phyloP scores from a whole-genome alignment of 2,888 invertebrate genomes.

The Melieria picta region DNA sequence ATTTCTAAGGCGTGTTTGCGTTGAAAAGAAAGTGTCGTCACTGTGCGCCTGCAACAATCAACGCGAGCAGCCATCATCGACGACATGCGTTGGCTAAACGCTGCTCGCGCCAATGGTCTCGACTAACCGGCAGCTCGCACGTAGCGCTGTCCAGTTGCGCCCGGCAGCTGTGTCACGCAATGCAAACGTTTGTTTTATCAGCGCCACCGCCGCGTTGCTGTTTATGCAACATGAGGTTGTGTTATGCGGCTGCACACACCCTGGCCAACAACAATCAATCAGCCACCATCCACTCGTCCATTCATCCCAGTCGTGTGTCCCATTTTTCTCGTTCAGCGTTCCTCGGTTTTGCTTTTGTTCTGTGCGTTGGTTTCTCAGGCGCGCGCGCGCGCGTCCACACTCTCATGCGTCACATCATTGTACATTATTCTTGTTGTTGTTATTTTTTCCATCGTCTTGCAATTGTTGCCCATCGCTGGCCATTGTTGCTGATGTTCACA shows the following conservation, averaged over 20 bases:
- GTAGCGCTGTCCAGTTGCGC: no score
- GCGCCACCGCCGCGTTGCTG: no score
- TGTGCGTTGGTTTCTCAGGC: background rate
- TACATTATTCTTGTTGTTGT: background rate
- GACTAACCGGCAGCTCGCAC: no score
- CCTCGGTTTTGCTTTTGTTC: background rate
- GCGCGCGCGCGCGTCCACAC: no score
- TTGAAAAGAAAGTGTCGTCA: slow-evolving; percentile 33
- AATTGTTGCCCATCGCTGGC: slow-evolving; percentile 25
- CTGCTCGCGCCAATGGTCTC: background rate
- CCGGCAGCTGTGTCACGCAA: slow-evolving; percentile 29
- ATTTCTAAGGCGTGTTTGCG: slow-evolving; percentile 24
- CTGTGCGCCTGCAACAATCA: slow-evolving; percentile 1
- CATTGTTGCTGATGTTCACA: slow-evolving; percentile 34
- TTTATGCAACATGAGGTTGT: no score
- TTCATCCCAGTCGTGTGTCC: no score
- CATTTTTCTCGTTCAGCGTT: no score
- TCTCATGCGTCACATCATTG: no score
- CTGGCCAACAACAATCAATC: no score
- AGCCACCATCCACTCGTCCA: no score
- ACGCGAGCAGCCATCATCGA: background rate
- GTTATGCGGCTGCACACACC: no score
- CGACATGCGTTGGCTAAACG: background rate
- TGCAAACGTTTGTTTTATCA: slow-evolving; percentile 11
- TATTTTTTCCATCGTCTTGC: no score